phyloP scores from a whole-genome alignment of 2,797 vertebrate genomes.

The Oophaga sylvatica region DNA sequence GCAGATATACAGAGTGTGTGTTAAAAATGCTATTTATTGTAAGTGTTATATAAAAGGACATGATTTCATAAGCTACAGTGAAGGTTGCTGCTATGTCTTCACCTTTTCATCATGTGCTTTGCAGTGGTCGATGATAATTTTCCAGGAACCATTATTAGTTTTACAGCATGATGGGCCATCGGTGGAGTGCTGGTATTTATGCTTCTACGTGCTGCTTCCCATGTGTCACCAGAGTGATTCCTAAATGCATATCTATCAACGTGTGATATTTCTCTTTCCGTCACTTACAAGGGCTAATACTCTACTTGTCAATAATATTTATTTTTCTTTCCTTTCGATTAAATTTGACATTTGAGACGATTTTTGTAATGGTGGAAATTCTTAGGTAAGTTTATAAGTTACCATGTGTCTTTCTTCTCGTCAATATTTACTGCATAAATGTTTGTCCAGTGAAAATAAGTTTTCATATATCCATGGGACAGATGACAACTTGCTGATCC shows the following conservation, averaged over 20 bases:
- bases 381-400: not conserved
- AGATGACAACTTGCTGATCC: too few relatives aligned
- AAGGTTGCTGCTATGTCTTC: not conserved
- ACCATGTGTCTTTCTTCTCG: not conserved
- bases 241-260: not conserved
- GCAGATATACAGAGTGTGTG: too few relatives aligned
- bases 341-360: not conserved
- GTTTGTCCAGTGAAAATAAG: too few relatives aligned
- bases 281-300: not conserved
- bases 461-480: too few relatives aligned
- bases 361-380: not conserved
- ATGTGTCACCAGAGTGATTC: not conserved
- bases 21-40: too few relatives aligned
- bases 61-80: not conserved
- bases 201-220: not conserved
- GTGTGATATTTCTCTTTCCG: constrained; percentile 21
- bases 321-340: constrained; percentile 29
- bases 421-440: not conserved
- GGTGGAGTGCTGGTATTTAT: not conserved
- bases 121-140: not conserved
- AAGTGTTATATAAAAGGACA: too few relatives aligned
- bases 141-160: constrained; percentile 5
- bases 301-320: not conserved
- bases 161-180: not conserved
- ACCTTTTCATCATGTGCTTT: not conserved